A percentile compares a stretch with the other conserved stretches of the same genome.
Conservation (phyloP, 2,797 vertebrate species). For the Ceryle rudis region DNA sequence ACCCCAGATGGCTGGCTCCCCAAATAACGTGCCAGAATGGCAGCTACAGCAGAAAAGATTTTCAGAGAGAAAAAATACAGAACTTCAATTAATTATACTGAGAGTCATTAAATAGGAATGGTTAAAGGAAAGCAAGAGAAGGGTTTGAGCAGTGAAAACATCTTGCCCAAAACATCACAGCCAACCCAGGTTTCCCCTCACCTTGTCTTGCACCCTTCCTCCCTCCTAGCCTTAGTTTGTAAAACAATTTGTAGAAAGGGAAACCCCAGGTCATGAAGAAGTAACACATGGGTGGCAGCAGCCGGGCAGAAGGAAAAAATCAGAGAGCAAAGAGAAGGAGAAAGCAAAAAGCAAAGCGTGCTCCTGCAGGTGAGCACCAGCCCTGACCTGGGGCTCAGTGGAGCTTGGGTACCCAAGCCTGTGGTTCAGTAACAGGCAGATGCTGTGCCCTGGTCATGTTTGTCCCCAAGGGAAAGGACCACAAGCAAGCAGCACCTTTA, state of each 20-base stretch:
- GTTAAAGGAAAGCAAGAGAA: not conserved
- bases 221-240: not conserved
- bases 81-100: not conserved
- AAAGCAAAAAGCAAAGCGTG: not conserved
- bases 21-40: not conserved
- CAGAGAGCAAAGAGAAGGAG: not conserved
- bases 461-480: not conserved
- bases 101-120: not conserved
- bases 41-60: not conserved
- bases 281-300: not conserved
- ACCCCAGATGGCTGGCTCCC: not conserved
- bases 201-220: not conserved
- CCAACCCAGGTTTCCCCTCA: not conserved
- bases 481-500: not conserved
- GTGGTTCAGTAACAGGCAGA: not conserved
- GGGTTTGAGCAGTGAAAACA: not conserved
- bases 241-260: not conserved
- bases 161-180: not conserved
- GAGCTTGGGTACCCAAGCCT: rapidly evolving
- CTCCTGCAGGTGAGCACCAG: not conserved
- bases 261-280: not conserved
- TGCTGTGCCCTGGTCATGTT: not conserved
- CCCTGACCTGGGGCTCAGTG: not conserved
- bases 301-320: not conserved
- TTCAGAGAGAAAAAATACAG: not conserved